Evolutionary conservation across 1,140 invertebrate genomes (phyloP).

Genomic region (Anoplophora glabripennis): DNA sequence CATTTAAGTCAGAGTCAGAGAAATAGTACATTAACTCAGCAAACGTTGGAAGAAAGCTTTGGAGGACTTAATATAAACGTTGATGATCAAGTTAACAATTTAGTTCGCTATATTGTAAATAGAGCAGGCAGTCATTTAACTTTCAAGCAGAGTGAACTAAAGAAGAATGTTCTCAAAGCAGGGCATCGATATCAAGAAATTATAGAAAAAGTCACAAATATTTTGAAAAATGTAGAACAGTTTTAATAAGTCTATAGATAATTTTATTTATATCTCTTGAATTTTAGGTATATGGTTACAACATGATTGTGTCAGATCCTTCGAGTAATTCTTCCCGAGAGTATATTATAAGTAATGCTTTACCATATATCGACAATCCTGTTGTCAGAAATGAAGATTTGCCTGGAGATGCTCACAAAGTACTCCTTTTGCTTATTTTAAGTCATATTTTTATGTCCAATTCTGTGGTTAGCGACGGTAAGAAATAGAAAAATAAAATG

Average conservation of each 20-base stretch:
- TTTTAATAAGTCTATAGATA: not conserved
- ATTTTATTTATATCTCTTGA: slow-evolving; percentile 1
- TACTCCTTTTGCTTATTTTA: slow-evolving; percentile 35
- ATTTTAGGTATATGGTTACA: slow-evolving; percentile 39
- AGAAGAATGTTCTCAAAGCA: slow-evolving; percentile 30
- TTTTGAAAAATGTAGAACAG: slow-evolving; percentile 28
- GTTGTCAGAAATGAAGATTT: slow-evolving; percentile 8
- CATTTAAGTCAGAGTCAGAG: not conserved
- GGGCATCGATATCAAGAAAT: slow-evolving; percentile 29
- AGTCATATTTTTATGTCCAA: slow-evolving; percentile 40
- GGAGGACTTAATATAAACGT: slow-evolving; percentile 9
- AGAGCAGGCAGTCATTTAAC: slow-evolving; percentile 25
- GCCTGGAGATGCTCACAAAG: slow-evolving; percentile 31
- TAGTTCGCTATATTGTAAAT: slow-evolving; percentile 34
- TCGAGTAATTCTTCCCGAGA: slow-evolving; percentile 23
- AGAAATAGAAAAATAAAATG: slow-evolving; percentile 16
- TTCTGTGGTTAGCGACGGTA: slow-evolving; percentile 32
- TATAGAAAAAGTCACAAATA: slow-evolving; percentile 20
- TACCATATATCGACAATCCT: slow-evolving; percentile 28
- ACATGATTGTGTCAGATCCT: slow-evolving; percentile 31
- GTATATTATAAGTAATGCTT: slow-evolving; percentile 32
- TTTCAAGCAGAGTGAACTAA: slow-evolving; percentile 31
- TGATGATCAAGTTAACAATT: slow-evolving; percentile 30
- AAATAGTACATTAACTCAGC: slow-evolving; percentile 9
- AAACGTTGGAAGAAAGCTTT: slow-evolving; percentile 6